Conservation (phyloP, 2,888 invertebrate genomes). For the Drosophila sordidula region DNA sequence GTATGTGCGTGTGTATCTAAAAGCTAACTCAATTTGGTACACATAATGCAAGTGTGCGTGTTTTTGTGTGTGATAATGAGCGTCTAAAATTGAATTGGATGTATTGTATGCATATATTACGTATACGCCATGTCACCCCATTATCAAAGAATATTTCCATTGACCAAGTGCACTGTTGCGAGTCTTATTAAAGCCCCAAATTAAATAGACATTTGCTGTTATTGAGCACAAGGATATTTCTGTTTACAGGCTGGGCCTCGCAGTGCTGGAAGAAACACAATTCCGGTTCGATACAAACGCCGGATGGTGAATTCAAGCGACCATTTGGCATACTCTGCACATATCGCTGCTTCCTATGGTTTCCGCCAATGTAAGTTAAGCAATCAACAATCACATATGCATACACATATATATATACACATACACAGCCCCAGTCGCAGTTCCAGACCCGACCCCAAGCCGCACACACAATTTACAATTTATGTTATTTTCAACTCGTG, state of each 20-base stretch:
- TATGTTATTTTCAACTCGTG: slow-evolving; percentile 71
- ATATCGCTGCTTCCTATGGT: slow-evolving; percentile 84
- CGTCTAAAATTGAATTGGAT: slow-evolving; percentile 35
- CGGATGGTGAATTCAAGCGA: slow-evolving; percentile 84
- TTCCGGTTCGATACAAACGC: slow-evolving; percentile 83
- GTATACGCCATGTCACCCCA: slow-evolving; percentile 39
- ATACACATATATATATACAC: slow-evolving; percentile 4
- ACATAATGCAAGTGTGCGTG: neutral
- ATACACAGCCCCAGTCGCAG: neutral
- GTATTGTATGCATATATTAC: slow-evolving; percentile 29
- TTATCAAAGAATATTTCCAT: slow-evolving; percentile 3
- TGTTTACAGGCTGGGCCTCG: slow-evolving; percentile 80
- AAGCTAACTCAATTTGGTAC: slow-evolving; percentile 30
- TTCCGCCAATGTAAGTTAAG: slow-evolving; percentile 84
- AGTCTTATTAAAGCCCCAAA: neutral
- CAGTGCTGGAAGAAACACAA: slow-evolving; percentile 84
- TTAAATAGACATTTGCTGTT: neutral
- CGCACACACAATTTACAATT: slow-evolving; percentile 57
- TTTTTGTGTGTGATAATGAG: slow-evolving; percentile 44
- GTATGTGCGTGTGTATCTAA: slow-evolving; percentile 14
- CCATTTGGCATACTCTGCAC: slow-evolving; percentile 84
- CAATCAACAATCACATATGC: slow-evolving; percentile 42
- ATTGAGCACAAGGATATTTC: neutral
- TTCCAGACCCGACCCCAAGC: neutral
- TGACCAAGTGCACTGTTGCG: slow-evolving; percentile 4